Percentiles rank a stretch among this genome's conserved stretches.
Conservation (phyloP, 30 jellyfish, hydroid and myxozoan species). For the Euphysa ruthae region DNA sequence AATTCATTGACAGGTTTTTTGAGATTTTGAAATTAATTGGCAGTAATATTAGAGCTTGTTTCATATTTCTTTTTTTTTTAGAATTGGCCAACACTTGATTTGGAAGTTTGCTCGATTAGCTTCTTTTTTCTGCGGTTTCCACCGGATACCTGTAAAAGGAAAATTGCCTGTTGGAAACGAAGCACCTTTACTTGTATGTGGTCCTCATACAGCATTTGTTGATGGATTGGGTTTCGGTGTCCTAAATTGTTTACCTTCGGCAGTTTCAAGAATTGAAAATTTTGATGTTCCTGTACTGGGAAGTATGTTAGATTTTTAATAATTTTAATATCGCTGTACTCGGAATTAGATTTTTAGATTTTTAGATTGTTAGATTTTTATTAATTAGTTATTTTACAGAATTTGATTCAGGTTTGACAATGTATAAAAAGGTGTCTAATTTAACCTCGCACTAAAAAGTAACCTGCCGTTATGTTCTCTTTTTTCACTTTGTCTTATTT, state of each 20-base stretch:
- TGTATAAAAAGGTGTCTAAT: no score
- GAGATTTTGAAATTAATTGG: no score
- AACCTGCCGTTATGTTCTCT: no score
- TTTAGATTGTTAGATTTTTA: no score
- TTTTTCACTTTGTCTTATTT: no score
- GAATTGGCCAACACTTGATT: slow-evolving; percentile 51
- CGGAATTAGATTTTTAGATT: no score
- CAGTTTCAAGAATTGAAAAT: slow-evolving; percentile 61
- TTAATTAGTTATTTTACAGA: no score
- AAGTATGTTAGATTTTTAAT: slow-evolving; percentile 61
- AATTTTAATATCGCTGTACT: no score
- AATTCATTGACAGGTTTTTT: no score
- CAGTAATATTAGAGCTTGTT: no score
- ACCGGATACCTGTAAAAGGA: slow-evolving; percentile 57
- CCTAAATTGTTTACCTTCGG: slow-evolving; percentile 41
- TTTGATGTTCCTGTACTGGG: slow-evolving; percentile 54
- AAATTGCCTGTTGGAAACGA: slow-evolving; percentile 58
- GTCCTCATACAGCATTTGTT: slow-evolving; percentile 79
- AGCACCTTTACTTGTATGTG: slow-evolving; percentile 85
- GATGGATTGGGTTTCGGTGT: slow-evolving; percentile 41
- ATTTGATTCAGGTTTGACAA: no score
- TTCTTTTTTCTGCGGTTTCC: slow-evolving; percentile 59
- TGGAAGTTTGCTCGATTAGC: slow-evolving; percentile 36
- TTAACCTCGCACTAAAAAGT: no score
- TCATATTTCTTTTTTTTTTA: slow-evolving; percentile 21